Evolutionary conservation across 2,113 vertebrate species (phyloP), one percentile per base, ranked within the genome.

Genomic region (Irena cyanogastra): DNA sequence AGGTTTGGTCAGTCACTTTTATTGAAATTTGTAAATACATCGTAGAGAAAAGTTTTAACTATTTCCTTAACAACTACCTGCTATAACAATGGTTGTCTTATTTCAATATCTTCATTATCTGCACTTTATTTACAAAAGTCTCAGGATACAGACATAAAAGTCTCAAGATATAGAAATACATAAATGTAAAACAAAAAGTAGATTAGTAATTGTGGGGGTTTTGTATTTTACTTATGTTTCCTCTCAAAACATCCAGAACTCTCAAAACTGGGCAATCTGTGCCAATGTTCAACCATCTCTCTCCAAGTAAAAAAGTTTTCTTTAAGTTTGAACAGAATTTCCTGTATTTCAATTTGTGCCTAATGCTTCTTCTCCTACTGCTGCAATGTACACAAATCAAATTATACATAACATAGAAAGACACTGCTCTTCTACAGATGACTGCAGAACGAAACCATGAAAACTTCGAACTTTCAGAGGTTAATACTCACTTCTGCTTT

Each of bases 401-500:
- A 57, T 28, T 23, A 56, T 6, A 66, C 22, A 5, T 44, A 76
- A 33, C 6, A 4, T 57, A 90, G 68, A 75, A 37, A 68, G 18
- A 85, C 35, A 92, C 12, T 87, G 47, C 52, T 93, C 52, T 74
- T 66, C 19, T 71, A 35, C n/a, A 41, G 42, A 84, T 82, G n/a
- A 50, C 52, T 56, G 28, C 41, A 65, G 83, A 94, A 59, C 26
- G 21, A 52, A 64, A 76, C 24, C 31, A 86, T 2, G 7, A 70
- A 61, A 93, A 75, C 24, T 8, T 81, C 16, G 13, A 59, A 42
- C 35, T 81, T 82, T 59, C 49, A 93, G 60, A 86, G 54, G 35
- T 16, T 63, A 52, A 89, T 68, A 98, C 98, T 96, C 97, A 99
- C 99, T 98, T 99, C 99, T 57, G 98, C 99, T 97, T 99, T 99